phyloP scores from a whole-genome alignment of 37 sponge, comb jelly and placozoan genomes.

The Theonella swinhoei region DNA sequence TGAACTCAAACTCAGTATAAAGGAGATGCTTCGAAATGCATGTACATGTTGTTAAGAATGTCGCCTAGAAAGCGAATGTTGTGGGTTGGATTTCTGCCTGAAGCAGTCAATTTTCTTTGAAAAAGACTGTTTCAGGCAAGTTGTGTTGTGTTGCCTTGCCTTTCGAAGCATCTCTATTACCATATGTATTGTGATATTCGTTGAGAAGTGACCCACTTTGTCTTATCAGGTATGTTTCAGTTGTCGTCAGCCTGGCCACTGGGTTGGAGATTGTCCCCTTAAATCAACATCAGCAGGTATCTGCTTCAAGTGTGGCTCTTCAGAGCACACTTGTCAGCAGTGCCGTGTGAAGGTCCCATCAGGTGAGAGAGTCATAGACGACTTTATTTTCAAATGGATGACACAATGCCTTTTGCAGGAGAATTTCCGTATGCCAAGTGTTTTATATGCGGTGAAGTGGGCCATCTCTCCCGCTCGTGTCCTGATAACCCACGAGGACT shows the following conservation, averaged over 20 bases:
- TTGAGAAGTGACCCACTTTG: neutral
- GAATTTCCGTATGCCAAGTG: conserved; percentile 92
- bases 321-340: conserved; percentile 64
- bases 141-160: no score
- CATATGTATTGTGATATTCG: no score
- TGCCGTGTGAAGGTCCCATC: conserved; percentile 49
- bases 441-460: conserved; percentile 88
- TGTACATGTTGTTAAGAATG: no score
- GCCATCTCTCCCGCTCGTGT: conserved; percentile 85
- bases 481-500: conserved; percentile 90
- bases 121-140: no score
- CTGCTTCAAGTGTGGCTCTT: conserved; percentile 89
- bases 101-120: no score
- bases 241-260: conserved; percentile 77
- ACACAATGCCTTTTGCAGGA: neutral
- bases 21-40: no score
- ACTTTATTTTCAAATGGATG: neutral
- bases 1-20: no score
- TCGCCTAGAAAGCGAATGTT: no score
- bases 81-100: no score
- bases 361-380: neutral
- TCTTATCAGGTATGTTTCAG: conserved; percentile 74
- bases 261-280: conserved; percentile 62
- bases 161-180: no score
- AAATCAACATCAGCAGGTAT: conserved; percentile 13